A percentile compares a stretch with the other conserved stretches of the same genome.
Evolutionary conservation across 2,888 invertebrate species (phyloP).

Genomic region (Oxycera nigricornis): DNA sequence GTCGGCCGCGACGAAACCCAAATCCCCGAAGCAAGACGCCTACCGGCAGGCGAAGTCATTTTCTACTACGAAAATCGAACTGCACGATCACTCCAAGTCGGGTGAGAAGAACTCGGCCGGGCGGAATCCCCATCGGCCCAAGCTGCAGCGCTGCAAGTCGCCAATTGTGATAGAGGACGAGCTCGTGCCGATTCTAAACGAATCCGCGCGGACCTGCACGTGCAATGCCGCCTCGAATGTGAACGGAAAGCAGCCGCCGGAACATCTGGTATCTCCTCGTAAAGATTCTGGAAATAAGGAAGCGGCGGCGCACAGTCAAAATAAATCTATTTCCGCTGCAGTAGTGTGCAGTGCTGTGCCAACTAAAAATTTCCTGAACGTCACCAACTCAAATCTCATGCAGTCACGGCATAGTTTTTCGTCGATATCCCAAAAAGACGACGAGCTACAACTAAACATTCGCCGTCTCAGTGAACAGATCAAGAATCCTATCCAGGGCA

Average conservation of each 20-base stretch:
- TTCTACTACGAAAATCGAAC: conserved; percentile 51
- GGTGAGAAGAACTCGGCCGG: conserved; percentile 36
- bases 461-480: conserved; percentile 60
- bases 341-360: conserved; percentile 39
- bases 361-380: conserved; percentile 53
- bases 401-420: conserved; percentile 60
- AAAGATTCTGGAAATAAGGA: conserved; percentile 25
- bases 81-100: conserved; percentile 34
- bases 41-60: conserved; percentile 54
- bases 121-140: conserved; percentile 49
- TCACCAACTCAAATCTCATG: conserved; percentile 54
- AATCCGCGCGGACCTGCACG: conserved; percentile 16
- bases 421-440: conserved; percentile 52
- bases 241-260: conserved; percentile 21
- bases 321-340: conserved; percentile 22
- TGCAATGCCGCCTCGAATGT: conserved; percentile 45
- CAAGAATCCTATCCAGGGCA: conserved; percentile 41
- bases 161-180: conserved; percentile 51
- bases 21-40: conserved; percentile 49
- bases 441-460: conserved; percentile 59
- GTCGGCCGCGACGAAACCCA: conserved; percentile 28
- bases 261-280: conserved; percentile 47
- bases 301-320: conserved; percentile 34
- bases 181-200: conserved; percentile 34
- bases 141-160: conserved; percentile 53